Percentiles rank a stretch among this genome's conserved stretches.
Conservation (phyloP, 2,797 vertebrate genomes). For the Furcifer pardalis region DNA sequence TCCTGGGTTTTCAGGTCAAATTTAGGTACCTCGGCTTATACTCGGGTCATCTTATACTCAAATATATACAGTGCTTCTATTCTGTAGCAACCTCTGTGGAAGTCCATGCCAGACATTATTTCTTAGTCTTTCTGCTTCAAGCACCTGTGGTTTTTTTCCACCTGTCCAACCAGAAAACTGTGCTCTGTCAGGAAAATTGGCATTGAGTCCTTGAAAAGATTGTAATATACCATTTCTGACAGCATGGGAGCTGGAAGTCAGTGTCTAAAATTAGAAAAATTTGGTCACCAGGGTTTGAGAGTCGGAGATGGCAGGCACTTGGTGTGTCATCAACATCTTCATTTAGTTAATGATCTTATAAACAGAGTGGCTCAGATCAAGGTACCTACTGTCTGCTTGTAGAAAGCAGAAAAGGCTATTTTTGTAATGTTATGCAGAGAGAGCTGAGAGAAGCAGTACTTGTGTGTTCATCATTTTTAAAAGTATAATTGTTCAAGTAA, state of each 20-base stretch:
- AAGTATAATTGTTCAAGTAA: constrained; percentile 44
- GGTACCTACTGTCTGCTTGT: neutral
- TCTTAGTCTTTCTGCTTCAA: too few species aligned
- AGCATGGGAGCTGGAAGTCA: too few species aligned
- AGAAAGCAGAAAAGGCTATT: neutral
- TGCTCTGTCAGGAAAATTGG: too few species aligned
- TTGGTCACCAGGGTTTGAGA: neutral
- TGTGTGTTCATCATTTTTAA: constrained; percentile 45
- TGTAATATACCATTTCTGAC: neutral
- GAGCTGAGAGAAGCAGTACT: neutral
- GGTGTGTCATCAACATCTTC: too few species aligned
- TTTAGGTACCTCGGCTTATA: too few species aligned
- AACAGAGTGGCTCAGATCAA: neutral
- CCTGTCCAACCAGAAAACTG: too few species aligned
- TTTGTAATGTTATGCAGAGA: neutral
- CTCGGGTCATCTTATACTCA: too few species aligned
- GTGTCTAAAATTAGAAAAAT: neutral
- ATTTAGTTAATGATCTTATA: constrained; percentile 3
- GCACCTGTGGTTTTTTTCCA: too few species aligned
- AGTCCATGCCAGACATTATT: too few species aligned
- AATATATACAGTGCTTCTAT: too few species aligned
- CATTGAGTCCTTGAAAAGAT: neutral
- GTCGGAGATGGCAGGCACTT: neutral
- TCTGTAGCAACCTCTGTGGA: too few species aligned
- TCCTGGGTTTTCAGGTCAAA: too few species aligned